These are phyloP conservation scores for Sycophila texana DNA, from an alignment of 2,888 invertebrate species.

Conservation along the genomic window DNA sequence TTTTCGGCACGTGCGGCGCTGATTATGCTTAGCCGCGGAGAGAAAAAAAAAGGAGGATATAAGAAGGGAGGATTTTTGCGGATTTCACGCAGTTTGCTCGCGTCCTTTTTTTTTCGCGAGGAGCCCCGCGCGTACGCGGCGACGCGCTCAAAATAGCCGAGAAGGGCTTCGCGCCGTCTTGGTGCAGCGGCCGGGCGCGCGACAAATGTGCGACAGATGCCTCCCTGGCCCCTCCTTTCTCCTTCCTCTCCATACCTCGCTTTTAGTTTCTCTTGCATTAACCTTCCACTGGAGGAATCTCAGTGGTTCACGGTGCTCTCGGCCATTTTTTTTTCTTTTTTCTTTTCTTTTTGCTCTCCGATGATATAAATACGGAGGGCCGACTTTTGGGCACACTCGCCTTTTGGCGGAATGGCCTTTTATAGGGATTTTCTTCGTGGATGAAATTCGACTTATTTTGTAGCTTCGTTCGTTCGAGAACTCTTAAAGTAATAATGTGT, in stretches of 20 bases:
- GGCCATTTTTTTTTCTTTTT: too few relatives aligned
- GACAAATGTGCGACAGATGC: slow-evolving; percentile 57
- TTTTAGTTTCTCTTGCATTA: slow-evolving; percentile 60
- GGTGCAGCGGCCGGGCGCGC: slow-evolving; percentile 22
- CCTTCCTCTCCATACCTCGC: slow-evolving; percentile 60
- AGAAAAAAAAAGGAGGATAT: slow-evolving; percentile 17
- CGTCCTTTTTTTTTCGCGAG: slow-evolving; percentile 33
- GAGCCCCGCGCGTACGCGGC: neutral
- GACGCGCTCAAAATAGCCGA: slow-evolving; percentile 53
- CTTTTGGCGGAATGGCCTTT: too few relatives aligned
- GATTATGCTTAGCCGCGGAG: slow-evolving; percentile 8
- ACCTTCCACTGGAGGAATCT: slow-evolving; percentile 34
- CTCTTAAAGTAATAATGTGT: too few relatives aligned
- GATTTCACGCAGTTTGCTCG: slow-evolving; percentile 36
- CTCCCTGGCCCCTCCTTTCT: slow-evolving; percentile 52
- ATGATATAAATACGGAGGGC: too few relatives aligned
- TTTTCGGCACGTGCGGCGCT: neutral
- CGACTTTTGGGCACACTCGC: too few relatives aligned
- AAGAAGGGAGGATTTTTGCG: slow-evolving; percentile 25
- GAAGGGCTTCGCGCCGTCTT: slow-evolving; percentile 40
- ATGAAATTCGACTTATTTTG: too few relatives aligned
- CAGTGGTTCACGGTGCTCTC: slow-evolving; percentile 19
- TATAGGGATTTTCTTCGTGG: too few relatives aligned
- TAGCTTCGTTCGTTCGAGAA: too few relatives aligned
- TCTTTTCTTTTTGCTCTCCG: neutral